Conservation (phyloP, 1,140 invertebrate species). For the Tetragonula clypearis region DNA sequence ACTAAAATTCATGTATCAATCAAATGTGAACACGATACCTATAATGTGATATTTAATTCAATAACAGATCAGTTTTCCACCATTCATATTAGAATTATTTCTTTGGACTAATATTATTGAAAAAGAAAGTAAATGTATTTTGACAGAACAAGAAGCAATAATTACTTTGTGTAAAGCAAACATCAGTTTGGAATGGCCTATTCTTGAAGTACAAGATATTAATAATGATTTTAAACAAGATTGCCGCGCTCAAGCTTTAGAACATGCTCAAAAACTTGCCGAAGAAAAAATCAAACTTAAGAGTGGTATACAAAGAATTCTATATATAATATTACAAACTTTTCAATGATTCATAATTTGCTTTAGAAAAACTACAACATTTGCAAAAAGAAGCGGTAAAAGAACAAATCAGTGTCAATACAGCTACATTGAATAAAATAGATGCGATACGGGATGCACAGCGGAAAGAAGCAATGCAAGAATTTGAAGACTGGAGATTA, state of each 20-base stretch:
- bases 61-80: conserved; percentile 84
- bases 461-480: conserved; percentile 84
- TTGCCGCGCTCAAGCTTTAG: conserved; percentile 81
- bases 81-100: conserved; percentile 87
- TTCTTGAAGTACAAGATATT: conserved; percentile 80
- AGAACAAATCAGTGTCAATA: conserved; percentile 85
- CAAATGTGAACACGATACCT: neutral
- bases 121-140: conserved; percentile 83
- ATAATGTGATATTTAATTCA: neutral
- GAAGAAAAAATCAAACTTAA: conserved; percentile 82
- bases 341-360: neutral
- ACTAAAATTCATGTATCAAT: conserved; percentile 1
- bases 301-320: conserved; percentile 74
- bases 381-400: conserved; percentile 83
- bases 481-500: conserved; percentile 86
- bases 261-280: conserved; percentile 77
- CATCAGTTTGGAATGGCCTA: conserved; percentile 82
- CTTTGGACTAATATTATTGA: conserved; percentile 83
- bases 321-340: neutral
- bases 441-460: conserved; percentile 83
- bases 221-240: conserved; percentile 83
- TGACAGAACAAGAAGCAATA: conserved; percentile 82
- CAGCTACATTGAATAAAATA: conserved; percentile 82
- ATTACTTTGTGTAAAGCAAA: conserved; percentile 85
- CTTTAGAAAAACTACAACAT: conserved; percentile 74